Evolutionary conservation across 2,888 invertebrate species (phyloP).

Genomic region (Laspeyria flexula): DNA sequence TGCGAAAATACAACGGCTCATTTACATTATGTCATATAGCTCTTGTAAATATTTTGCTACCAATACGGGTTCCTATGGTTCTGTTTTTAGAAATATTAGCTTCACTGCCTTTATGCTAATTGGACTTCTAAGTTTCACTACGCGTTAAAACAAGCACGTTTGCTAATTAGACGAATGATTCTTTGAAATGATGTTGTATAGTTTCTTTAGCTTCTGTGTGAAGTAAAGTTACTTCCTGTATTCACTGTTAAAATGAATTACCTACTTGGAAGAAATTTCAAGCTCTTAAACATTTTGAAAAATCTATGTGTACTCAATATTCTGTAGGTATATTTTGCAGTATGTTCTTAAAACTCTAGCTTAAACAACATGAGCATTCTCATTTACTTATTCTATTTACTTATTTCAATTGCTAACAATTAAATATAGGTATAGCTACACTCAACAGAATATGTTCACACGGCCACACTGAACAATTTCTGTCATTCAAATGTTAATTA

Average conservation of each 20-base stretch:
- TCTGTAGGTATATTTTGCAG: too few relatives aligned
- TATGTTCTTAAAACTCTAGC: too few relatives aligned
- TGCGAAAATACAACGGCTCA: conserved; percentile 71
- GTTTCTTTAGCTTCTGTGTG: conserved; percentile 21
- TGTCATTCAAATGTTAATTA: conserved; percentile 73
- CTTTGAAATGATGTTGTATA: conserved; percentile 27
- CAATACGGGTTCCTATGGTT: conserved; percentile 55
- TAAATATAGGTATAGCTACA: conserved; percentile 14
- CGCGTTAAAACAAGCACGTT: conserved; percentile 33
- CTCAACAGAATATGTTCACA: conserved; percentile 28
- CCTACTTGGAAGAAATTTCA: background rate
- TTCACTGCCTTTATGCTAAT: conserved; percentile 44
- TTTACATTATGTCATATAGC: conserved; percentile 79
- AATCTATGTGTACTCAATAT: too few relatives aligned
- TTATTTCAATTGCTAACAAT: background rate
- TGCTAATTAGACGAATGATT: conserved; percentile 41
- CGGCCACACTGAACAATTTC: conserved; percentile 35
- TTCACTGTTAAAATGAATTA: background rate
- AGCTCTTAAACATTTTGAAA: background rate
- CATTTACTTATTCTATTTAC: background rate
- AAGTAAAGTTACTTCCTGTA: background rate
- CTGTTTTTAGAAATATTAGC: conserved; percentile 54
- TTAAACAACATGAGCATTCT: too few relatives aligned
- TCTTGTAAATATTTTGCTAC: conserved; percentile 76
- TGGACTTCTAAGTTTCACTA: conserved; percentile 42